Evolutionary conservation across 2,113 vertebrate genomes (phyloP).

Genomic region (Oxygymnocypris stewartii): DNA sequence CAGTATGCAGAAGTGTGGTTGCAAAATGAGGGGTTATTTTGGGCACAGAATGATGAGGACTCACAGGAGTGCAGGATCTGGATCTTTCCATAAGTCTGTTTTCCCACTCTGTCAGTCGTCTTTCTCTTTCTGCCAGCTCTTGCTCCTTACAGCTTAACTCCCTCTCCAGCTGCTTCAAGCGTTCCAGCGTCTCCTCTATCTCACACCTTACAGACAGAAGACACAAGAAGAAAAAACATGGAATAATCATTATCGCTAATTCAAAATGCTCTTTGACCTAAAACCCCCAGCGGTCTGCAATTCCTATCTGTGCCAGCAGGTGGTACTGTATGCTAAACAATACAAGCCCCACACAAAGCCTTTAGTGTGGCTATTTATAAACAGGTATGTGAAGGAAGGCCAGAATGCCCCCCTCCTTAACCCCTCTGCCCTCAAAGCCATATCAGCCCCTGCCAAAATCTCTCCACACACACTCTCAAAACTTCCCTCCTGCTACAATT

Average conservation of each 20-base stretch:
- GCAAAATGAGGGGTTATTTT: background rate
- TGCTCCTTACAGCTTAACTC: slow-evolving; percentile 97
- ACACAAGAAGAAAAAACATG: slow-evolving; percentile 2
- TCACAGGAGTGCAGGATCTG: slow-evolving; percentile 85
- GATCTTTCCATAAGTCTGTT: slow-evolving; percentile 93
- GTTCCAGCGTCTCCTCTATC: slow-evolving; percentile 95
- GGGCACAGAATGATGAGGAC: slow-evolving; percentile 3
- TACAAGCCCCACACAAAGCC: slow-evolving; percentile 39
- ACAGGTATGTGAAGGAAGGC: slow-evolving; percentile 73
- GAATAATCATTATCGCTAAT: background rate
- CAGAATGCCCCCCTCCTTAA: slow-evolving; percentile 55
- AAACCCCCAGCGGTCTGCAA: background rate
- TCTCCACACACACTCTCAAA: slow-evolving; percentile 69
- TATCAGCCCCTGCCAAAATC: slow-evolving; percentile 42
- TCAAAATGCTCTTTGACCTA: background rate
- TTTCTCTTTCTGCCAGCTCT: slow-evolving; percentile 92
- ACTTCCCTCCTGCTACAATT: slow-evolving; percentile 46
- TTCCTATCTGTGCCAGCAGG: slow-evolving; percentile 35
- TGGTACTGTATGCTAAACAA: slow-evolving; percentile 18
- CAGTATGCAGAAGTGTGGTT: background rate
- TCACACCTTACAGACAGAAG: slow-evolving; percentile 82
- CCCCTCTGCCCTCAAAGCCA: slow-evolving; percentile 8
- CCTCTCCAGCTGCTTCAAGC: slow-evolving; percentile 92
- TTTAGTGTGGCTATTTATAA: slow-evolving; percentile 80
- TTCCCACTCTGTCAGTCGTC: slow-evolving; percentile 91